Conservation (phyloP, 2,113 vertebrate genomes). For the Pterocles gutturalis region DNA sequence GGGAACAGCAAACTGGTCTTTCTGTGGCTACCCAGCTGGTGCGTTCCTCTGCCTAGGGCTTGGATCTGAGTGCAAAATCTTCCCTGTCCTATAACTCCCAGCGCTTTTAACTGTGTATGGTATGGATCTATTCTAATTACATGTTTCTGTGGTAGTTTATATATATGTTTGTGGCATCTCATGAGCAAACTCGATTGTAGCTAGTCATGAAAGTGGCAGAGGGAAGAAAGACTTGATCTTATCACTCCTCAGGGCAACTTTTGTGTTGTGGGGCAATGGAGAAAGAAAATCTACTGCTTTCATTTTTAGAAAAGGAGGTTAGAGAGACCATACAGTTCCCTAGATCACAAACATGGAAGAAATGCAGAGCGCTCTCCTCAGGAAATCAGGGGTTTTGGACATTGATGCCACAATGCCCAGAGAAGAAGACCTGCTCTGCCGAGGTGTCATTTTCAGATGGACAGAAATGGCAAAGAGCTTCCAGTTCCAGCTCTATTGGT, state of each 20-base stretch:
- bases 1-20: not conserved
- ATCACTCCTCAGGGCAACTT: not conserved
- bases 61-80: not conserved
- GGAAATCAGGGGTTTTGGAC: not conserved
- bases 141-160: not conserved
- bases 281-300: not conserved
- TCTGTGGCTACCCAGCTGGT: accelerated
- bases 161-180: not conserved
- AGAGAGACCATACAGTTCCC: not conserved
- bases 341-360: not conserved
- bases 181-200: not conserved
- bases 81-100: not conserved
- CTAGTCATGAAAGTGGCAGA: not conserved
- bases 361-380: accelerated
- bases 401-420: not conserved
- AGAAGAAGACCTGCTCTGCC: not conserved
- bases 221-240: not conserved
- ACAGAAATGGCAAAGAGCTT: not conserved
- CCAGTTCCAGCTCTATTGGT: not conserved
- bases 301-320: not conserved
- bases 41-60: not conserved
- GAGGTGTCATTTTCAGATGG: not conserved
- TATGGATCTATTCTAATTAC: not conserved
- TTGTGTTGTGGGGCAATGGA: not conserved
- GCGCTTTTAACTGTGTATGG: not conserved